These are phyloP conservation scores for Euleptes europaea DNA, from an alignment of 2,113 vertebrate species.

Conservation along the genomic window DNA sequence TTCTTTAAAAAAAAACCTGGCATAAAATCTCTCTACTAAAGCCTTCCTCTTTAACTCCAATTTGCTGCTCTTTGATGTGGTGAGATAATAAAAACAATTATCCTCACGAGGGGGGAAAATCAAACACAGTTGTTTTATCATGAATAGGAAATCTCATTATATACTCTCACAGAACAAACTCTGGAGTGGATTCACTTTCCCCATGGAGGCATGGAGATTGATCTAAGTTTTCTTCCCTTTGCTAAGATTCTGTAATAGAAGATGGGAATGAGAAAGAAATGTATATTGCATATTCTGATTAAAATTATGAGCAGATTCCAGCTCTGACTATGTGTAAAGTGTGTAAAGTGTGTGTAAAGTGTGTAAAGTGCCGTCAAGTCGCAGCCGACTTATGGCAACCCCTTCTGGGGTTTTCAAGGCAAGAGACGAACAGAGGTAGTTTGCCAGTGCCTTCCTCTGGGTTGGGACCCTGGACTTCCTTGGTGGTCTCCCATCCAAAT, in stretches of 20 bases:
- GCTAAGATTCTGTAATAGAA: conserved; percentile 30
- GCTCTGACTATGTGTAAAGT: too few species aligned
- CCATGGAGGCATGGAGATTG: conserved; percentile 52
- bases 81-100: conserved; percentile 33
- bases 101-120: not conserved
- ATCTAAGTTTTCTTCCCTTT: conserved; percentile 31
- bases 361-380: too few species aligned
- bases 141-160: conserved; percentile 28
- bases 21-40: conserved; percentile 15
- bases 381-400: too few species aligned
- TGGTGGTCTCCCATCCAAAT: too few species aligned
- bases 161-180: conserved; percentile 27
- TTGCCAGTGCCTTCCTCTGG: too few species aligned
- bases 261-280: conserved; percentile 35
- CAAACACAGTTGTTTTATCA: conserved; percentile 37
- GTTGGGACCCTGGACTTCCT: too few species aligned
- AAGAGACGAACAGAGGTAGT: too few species aligned
- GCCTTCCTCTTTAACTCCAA: conserved; percentile 12
- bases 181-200: conserved; percentile 32
- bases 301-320: too few species aligned
- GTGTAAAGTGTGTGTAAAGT: too few species aligned
- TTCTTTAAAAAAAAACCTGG: not conserved
- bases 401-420: too few species aligned
- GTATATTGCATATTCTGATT: not conserved
- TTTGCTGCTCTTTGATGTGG: conserved; percentile 25